phyloP scores from a whole-genome alignment of 2,797 vertebrate species.

The Poeciliopsis gracilis region DNA sequence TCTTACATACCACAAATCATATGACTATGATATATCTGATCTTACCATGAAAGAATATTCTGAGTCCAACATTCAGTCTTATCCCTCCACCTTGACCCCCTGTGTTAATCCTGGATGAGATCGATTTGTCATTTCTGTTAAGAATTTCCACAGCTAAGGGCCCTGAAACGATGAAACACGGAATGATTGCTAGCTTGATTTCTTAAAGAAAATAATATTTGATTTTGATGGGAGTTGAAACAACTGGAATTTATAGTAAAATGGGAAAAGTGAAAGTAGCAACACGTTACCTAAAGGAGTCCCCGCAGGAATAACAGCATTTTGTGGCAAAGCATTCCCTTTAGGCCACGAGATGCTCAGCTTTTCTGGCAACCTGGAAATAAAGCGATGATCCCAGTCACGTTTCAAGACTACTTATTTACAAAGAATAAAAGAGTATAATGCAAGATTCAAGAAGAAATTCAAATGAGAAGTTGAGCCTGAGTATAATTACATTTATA shows the following conservation, averaged over 20 bases:
- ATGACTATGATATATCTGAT: not conserved
- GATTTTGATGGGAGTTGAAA: not conserved
- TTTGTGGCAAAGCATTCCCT: constrained; percentile 78
- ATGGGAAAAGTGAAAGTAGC: not conserved
- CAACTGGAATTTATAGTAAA: not conserved
- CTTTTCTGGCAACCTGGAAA: constrained; percentile 86
- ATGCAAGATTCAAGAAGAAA: not conserved
- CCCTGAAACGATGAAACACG: constrained; percentile 72
- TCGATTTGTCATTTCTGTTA: constrained; percentile 85
- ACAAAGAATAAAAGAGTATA: not conserved
- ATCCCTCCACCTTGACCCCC: constrained; percentile 55
- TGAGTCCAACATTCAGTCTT: constrained; percentile 84
- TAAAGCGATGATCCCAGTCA: not conserved
- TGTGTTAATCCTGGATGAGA: constrained; percentile 83
- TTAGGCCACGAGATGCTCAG: constrained; percentile 87
- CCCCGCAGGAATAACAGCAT: constrained; percentile 82
- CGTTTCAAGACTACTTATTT: not conserved
- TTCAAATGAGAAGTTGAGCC: not conserved
- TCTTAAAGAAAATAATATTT: constrained; percentile 22
- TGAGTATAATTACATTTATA: no score
- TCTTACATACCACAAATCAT: not conserved
- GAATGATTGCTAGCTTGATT: constrained; percentile 38
- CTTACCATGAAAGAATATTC: constrained; percentile 87
- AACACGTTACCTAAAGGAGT: constrained; percentile 83
- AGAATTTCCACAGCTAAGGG: constrained; percentile 86